Conservation (phyloP, 2,797 vertebrate genomes). For the Sibirionetta formosa region DNA sequence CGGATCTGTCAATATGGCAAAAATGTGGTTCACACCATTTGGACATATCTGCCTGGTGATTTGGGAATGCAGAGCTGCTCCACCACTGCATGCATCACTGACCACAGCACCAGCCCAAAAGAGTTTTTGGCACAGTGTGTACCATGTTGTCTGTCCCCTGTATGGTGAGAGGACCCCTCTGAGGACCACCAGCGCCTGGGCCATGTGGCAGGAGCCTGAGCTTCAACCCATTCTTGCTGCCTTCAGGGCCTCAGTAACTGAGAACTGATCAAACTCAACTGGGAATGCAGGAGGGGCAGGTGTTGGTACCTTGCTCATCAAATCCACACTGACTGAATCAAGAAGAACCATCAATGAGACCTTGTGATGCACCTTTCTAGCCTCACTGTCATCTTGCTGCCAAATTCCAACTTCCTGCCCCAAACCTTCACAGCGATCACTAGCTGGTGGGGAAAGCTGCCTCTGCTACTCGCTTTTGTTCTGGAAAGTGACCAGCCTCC, state of each 20-base stretch:
- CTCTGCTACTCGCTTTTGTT: background rate
- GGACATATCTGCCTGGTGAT: background rate
- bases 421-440: background rate
- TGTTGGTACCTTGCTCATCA: background rate
- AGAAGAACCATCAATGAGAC: accelerated
- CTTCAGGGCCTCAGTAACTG: background rate
- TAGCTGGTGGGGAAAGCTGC: background rate
- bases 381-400: background rate
- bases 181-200: background rate
- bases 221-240: background rate
- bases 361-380: background rate
- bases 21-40: background rate
- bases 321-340: background rate
- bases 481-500: background rate
- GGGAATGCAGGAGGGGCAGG: accelerated
- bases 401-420: background rate
- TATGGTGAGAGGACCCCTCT: background rate
- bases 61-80: background rate
- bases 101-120: accelerated
- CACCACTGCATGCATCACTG: background rate
- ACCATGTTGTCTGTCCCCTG: accelerated
- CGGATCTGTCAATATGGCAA: background rate
- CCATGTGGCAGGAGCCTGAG: background rate
- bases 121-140: background rate
- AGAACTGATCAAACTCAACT: background rate